Conservation (phyloP, 2,113 vertebrate genomes). For the Boleophthalmus pectinirostris region DNA sequence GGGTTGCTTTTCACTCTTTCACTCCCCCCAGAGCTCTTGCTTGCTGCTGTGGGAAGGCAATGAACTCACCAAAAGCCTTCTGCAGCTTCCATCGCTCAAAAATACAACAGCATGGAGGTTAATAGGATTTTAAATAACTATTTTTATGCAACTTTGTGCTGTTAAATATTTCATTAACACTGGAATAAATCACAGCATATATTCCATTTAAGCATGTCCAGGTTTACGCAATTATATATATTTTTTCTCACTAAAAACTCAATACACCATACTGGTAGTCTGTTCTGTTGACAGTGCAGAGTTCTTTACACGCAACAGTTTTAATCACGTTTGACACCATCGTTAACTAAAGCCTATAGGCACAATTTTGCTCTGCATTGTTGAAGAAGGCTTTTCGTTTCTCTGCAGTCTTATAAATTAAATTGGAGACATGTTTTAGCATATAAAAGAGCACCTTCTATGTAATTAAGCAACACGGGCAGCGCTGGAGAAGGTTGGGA, state of each 20-base stretch:
- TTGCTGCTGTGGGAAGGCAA: conserved; percentile 25
- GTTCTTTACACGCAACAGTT: conserved; percentile 55
- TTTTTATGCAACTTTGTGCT: too few relatives aligned
- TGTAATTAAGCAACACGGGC: conserved; percentile 20
- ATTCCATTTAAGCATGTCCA: neutral
- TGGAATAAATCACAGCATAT: neutral
- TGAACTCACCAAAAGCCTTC: conserved; percentile 32
- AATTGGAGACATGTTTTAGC: neutral
- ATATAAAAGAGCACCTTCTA: conserved; percentile 13
- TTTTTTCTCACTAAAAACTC: neutral
- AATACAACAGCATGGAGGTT: conserved; percentile 16
- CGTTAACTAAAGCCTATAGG: neutral
- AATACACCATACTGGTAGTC: neutral
- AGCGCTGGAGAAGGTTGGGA: conserved; percentile 2
- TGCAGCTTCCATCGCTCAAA: conserved; percentile 23
- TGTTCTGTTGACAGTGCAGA: neutral
- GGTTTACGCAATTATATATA: neutral
- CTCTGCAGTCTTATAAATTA: conserved; percentile 31
- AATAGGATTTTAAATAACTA: neutral
- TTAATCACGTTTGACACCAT: conserved; percentile 24
- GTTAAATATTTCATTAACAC: too few relatives aligned
- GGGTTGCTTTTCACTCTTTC: conserved; percentile 46
- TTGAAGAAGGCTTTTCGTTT: neutral
- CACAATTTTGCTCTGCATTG: neutral
- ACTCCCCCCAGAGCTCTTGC: conserved; percentile 14